Evolutionary conservation across 2,888 invertebrate species (phyloP).

Genomic region (Amphimallon solstitiale): DNA sequence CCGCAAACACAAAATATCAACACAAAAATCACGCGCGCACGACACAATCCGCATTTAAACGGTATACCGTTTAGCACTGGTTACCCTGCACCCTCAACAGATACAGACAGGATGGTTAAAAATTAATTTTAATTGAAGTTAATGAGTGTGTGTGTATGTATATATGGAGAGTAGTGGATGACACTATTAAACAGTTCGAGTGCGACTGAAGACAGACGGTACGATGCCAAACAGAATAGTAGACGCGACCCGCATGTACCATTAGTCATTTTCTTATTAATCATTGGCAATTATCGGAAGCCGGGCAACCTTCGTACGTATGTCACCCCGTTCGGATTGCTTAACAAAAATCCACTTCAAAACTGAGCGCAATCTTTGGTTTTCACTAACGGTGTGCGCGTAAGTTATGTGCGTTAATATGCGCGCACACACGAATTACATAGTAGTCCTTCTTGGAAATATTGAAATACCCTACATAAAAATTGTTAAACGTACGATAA

Average conservation of each 20-base stretch:
- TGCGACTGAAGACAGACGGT: conserved; percentile 6
- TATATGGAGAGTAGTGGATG: conserved; percentile 15
- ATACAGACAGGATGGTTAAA: conserved; percentile 59
- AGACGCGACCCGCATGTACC: conserved; percentile 41
- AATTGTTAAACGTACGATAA: background rate
- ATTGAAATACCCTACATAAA: background rate
- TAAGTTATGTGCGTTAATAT: background rate
- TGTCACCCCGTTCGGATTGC: conserved; percentile 5
- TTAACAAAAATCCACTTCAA: conserved; percentile 15
- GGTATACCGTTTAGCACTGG: background rate
- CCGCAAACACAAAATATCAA: conserved; percentile 26
- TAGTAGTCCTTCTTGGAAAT: conserved; percentile 1
- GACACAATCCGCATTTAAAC: conserved; percentile 14
- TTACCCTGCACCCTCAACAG: conserved; percentile 41
- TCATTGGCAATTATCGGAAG: conserved; percentile 28
- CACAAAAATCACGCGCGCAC: conserved; percentile 37
- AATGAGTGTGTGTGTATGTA: conserved; percentile 47
- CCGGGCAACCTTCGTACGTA: conserved; percentile 11
- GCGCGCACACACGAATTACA: background rate
- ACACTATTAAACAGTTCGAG: conserved; percentile 23
- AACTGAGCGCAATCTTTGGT: background rate
- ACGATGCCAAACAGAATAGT: conserved; percentile 8
- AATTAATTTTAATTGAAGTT: conserved; percentile 62
- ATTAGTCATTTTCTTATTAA: conserved; percentile 41
- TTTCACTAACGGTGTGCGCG: too few species aligned